phyloP scores from a whole-genome alignment of 1,140 invertebrate species.

The Drosophila novamexicana region DNA sequence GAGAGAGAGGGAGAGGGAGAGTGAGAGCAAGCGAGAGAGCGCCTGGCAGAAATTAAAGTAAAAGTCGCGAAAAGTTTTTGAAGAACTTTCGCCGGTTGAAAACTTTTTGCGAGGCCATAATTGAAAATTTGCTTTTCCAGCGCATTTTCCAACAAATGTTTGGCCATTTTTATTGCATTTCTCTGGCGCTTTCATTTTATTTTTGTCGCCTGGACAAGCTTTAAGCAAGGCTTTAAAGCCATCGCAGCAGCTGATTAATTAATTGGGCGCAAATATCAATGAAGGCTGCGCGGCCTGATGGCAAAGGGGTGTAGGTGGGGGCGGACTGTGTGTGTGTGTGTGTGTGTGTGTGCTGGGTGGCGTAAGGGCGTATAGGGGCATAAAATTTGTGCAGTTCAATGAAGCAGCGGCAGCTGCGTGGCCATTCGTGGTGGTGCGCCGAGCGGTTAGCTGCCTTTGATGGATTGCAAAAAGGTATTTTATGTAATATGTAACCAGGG shows the following conservation, averaged over 20 bases:
- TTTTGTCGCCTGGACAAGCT: slow-evolving; percentile 3
- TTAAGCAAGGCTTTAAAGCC: slow-evolving; percentile 20
- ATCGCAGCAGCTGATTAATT: slow-evolving; percentile 54
- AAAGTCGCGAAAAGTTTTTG: slow-evolving; percentile 53
- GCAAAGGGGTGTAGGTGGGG: neutral
- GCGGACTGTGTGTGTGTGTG: no score
- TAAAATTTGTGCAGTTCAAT: slow-evolving; percentile 31
- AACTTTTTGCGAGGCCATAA: slow-evolving; percentile 45
- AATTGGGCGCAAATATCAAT: slow-evolving; percentile 46
- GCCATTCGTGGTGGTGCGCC: neutral
- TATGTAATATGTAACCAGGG: slow-evolving; percentile 56
- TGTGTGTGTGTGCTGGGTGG: no score
- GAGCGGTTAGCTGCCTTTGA: slow-evolving; percentile 57
- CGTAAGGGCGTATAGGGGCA: neutral
- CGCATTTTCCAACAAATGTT: slow-evolving; percentile 18
- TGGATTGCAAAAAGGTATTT: slow-evolving; percentile 79
- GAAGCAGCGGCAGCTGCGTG: neutral
- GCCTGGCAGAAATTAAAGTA: slow-evolving; percentile 45
- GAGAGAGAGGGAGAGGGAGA: neutral
- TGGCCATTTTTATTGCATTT: slow-evolving; percentile 5
- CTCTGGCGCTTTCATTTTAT: neutral
- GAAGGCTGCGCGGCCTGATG: neutral
- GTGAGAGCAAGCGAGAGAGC: slow-evolving; percentile 20
- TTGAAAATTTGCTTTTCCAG: slow-evolving; percentile 52
- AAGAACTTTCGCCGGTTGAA: slow-evolving; percentile 50